phyloP scores from a whole-genome alignment of 2,888 invertebrate species.

The Drosophila percnosoma region DNA sequence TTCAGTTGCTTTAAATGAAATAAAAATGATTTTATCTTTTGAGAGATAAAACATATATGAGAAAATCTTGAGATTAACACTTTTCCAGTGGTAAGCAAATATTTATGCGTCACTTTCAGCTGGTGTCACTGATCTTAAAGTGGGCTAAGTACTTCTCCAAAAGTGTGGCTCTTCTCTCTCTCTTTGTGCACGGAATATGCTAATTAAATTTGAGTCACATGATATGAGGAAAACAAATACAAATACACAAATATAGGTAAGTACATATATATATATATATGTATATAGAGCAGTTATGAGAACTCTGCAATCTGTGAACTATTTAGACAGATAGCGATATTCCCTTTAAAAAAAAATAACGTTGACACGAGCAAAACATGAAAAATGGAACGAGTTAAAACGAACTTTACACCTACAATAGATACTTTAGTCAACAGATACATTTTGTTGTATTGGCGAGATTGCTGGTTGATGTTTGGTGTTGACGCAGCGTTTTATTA shows the following conservation, averaged over 20 bases:
- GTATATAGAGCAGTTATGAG: neutral
- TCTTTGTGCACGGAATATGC: conserved; percentile 47
- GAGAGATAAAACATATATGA: neutral
- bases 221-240: conserved; percentile 14
- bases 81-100: neutral
- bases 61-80: neutral
- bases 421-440: conserved; percentile 42
- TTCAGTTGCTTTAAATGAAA: neutral
- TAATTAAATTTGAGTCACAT: conserved; percentile 46
- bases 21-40: neutral
- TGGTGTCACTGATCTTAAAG: conserved; percentile 25
- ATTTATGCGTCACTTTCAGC: conserved; percentile 16
- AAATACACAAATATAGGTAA: conserved; percentile 1
- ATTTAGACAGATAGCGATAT: conserved; percentile 24
- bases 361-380: conserved; percentile 29
- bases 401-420: conserved; percentile 58
- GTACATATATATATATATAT: neutral
- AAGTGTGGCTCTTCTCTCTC: conserved; percentile 9
- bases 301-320: conserved; percentile 17
- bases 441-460: conserved; percentile 16
- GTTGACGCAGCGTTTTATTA: conserved; percentile 54
- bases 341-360: conserved; percentile 1
- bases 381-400: conserved; percentile 32
- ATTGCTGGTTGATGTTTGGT: conserved; percentile 19
- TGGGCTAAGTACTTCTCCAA: conserved; percentile 16